Evolutionary conservation across 2,797 vertebrate species (phyloP).

Genomic region (Cygnus olor): DNA sequence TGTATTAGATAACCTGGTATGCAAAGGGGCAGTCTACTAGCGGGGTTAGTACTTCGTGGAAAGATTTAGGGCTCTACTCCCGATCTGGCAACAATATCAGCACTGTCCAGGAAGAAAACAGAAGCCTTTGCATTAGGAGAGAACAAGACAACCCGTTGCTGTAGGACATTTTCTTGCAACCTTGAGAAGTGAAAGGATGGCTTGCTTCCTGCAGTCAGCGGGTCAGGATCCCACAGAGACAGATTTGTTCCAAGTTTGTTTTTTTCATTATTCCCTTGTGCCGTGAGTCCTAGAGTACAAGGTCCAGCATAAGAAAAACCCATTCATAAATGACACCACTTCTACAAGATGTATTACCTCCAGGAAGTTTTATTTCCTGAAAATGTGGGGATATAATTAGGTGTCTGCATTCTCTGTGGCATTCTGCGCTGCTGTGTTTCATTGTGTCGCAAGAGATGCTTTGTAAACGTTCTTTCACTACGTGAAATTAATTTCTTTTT

Average conservation of each 20-base stretch:
- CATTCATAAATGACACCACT: background rate
- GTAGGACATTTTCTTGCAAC: background rate
- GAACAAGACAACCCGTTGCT: background rate
- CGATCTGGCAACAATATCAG: background rate
- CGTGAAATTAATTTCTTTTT: background rate
- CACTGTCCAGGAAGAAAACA: background rate
- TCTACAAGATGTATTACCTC: background rate
- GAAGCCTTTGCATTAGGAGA: background rate
- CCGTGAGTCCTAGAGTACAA: background rate
- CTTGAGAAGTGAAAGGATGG: background rate
- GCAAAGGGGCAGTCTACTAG: background rate
- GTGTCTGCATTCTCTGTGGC: accelerated
- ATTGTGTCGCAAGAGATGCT: background rate
- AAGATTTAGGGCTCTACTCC: background rate
- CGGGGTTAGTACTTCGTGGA: background rate
- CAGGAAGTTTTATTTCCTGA: conserved; percentile 3
- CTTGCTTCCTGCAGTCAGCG: background rate
- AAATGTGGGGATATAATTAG: background rate
- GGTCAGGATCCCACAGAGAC: background rate
- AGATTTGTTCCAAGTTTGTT: background rate
- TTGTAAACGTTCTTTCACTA: background rate
- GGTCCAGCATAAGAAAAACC: background rate
- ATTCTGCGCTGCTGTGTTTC: background rate
- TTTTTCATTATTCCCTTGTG: background rate
- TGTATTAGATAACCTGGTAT: background rate